Percentiles rank a stretch among this genome's conserved stretches.
phyloP scores from a whole-genome alignment of 2,113 vertebrate species.

The Stigmatopora nigra region DNA sequence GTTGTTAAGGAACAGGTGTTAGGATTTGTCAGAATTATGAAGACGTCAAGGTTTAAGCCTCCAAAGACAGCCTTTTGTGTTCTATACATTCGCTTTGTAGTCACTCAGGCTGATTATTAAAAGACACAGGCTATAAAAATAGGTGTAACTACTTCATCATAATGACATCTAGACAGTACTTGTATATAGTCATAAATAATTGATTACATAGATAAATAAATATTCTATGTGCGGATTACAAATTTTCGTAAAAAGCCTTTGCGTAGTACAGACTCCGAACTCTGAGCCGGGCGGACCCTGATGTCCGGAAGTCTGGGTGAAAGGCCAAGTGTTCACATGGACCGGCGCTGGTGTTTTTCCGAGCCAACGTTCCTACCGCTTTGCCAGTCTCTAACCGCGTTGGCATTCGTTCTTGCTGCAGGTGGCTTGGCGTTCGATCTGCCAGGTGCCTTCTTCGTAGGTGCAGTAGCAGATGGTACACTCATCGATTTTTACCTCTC shows the following conservation, averaged over 20 bases:
- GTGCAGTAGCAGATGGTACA: conserved; percentile 98
- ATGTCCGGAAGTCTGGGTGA: conserved; percentile 48
- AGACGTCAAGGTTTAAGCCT: conserved; percentile 38
- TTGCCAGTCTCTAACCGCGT: conserved; percentile 73
- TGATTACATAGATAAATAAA: conserved; percentile 75
- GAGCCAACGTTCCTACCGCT: conserved; percentile 17
- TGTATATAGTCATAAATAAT: conserved; percentile 60
- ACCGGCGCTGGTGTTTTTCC: conserved; percentile 23
- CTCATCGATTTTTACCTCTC: conserved; percentile 92
- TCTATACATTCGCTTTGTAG: conserved; percentile 67
- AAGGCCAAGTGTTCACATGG: conserved; percentile 45
- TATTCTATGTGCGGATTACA: conserved; percentile 71
- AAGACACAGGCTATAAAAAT: conserved; percentile 75
- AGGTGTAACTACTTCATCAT: conserved; percentile 60
- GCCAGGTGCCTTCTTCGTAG: conserved; percentile 94
- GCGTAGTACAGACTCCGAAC: conserved; percentile 50
- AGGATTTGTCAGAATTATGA: conserved; percentile 18
- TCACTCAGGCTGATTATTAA: conserved; percentile 65
- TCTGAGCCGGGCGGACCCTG: conserved; percentile 47
- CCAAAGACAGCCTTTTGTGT: conserved; percentile 53
- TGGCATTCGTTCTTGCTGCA: conserved; percentile 95
- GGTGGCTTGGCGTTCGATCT: conserved; percentile 91
- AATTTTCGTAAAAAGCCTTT: conserved; percentile 70
- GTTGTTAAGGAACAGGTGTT: conserved; percentile 29
- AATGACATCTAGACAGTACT: conserved; percentile 32